Conservation (phyloP, 1,140 invertebrate genomes). For the Spodoptera litura region DNA sequence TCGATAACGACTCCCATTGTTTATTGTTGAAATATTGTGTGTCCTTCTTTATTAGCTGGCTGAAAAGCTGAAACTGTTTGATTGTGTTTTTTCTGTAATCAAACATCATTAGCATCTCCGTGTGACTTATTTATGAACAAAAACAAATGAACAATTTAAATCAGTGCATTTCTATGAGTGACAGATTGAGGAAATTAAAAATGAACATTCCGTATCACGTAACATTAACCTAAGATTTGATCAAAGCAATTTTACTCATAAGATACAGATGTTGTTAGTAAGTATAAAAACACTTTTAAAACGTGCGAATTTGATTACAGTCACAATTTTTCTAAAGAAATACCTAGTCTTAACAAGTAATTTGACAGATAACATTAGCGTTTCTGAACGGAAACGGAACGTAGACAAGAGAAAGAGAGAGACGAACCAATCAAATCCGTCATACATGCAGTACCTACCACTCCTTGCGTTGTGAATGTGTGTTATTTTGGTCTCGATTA, state of each 20-base stretch:
- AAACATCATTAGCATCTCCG: background rate
- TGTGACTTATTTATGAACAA: slow-evolving; percentile 17
- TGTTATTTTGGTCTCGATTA: slow-evolving; percentile 35
- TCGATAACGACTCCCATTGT: slow-evolving; percentile 44
- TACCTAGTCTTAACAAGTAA: background rate
- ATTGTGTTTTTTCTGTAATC: slow-evolving; percentile 7
- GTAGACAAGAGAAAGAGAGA: background rate
- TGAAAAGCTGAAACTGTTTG: background rate
- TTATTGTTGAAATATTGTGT: slow-evolving; percentile 41
- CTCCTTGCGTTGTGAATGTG: slow-evolving; percentile 42
- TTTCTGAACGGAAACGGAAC: too few species aligned
- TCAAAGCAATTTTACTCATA: background rate
- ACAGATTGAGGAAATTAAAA: slow-evolving; percentile 35
- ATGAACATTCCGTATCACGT: slow-evolving; percentile 41
- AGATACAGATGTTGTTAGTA: background rate
- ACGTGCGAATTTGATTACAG: too few species aligned
- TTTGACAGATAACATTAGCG: slow-evolving; percentile 12
- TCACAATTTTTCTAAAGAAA: too few species aligned
- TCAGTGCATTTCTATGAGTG: slow-evolving; percentile 19
- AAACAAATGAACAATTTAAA: slow-evolving; percentile 18
- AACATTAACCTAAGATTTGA: background rate
- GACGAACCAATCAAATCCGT: background rate
- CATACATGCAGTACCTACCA: slow-evolving; percentile 40
- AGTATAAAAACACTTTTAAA: too few species aligned
- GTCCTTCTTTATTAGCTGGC: background rate